Base-by-base conservation (phyloP, 2,888 invertebrate species). In the Heliconius ethilla region DNA sequence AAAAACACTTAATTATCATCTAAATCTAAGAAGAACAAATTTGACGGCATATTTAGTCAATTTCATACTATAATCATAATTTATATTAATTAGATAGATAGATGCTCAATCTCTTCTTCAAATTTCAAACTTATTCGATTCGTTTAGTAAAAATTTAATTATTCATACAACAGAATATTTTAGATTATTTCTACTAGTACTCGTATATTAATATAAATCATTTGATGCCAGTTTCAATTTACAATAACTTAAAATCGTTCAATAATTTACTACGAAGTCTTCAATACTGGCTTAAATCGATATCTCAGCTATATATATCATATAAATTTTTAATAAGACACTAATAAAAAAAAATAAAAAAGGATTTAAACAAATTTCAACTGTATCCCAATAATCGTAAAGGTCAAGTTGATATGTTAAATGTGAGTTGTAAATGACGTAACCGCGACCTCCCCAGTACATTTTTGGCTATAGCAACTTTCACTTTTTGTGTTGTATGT, bases 381-480 rank as follows among this genome's bases (percentile, higher is more conserved):
- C 81, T 55, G 75, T 75, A 77, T 72, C 1, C 4, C 2, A 11
- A 40, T 66, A 18, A n/a, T 29, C n/a, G 27, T 77, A 80, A 59
- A 70, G 51, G 59, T 62, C 29, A 72, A 33, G 45, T 37, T 37
- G 25, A 33, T 73, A 62, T 40, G 33, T 55, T 25, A 69, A 70
- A 62, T 75, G 27, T 40, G n/a, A 55, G 75, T 76, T 62, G n/a
- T 27, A 70, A 51, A 79, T 89, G 88, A 89, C 85, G 89, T 87
- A 89, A 90, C 81, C 79, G 70, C 86, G 88, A 87, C 89, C 89
- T 89, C 87, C 83, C 82, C 84, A 78, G 85, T 86, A 86, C 87
- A 84, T 86, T 87, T 90, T 90, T 87, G 89, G 89, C 81, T 80
- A 83, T 82, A 82, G 84, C 86, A 78, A 89, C 90, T 90, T 90